phyloP scores from a whole-genome alignment of 1,140 invertebrate genomes.

The Parapsyche elsis region DNA sequence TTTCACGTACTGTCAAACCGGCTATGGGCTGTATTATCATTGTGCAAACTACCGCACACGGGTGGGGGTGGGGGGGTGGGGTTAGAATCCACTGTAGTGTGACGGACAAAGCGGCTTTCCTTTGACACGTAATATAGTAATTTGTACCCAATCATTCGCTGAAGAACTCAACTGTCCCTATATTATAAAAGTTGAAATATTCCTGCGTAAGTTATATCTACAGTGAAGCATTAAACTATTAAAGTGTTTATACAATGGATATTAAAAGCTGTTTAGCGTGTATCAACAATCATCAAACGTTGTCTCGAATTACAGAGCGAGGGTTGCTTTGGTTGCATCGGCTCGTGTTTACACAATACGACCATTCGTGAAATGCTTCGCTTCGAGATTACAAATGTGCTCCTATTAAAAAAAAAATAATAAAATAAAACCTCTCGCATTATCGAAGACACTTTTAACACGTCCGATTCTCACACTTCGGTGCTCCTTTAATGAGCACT shows the following conservation, averaged over 20 bases:
- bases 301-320: constrained; percentile 44
- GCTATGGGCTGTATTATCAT: too few species aligned
- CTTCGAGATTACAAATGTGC: not conserved
- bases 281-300: constrained; percentile 52
- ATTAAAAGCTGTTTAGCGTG: constrained; percentile 53
- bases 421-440: not conserved
- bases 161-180: not conserved
- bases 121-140: too few species aligned
- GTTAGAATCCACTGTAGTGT: too few species aligned
- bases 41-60: too few species aligned
- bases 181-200: not conserved
- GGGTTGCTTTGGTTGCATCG: constrained; percentile 2
- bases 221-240: constrained; percentile 21
- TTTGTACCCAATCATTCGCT: too few species aligned
- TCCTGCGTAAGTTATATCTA: not conserved
- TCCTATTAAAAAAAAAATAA: not conserved
- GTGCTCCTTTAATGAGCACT: not conserved
- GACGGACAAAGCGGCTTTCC: too few species aligned
- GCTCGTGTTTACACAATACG: not conserved
- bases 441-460: not conserved
- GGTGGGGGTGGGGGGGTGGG: too few species aligned
- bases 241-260: constrained; percentile 52
- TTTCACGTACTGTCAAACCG: too few species aligned
- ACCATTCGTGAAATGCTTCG: not conserved
- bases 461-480: not conserved